Conservation (phyloP, 2,113 vertebrate genomes). For the Pteropus alecto region DNA sequence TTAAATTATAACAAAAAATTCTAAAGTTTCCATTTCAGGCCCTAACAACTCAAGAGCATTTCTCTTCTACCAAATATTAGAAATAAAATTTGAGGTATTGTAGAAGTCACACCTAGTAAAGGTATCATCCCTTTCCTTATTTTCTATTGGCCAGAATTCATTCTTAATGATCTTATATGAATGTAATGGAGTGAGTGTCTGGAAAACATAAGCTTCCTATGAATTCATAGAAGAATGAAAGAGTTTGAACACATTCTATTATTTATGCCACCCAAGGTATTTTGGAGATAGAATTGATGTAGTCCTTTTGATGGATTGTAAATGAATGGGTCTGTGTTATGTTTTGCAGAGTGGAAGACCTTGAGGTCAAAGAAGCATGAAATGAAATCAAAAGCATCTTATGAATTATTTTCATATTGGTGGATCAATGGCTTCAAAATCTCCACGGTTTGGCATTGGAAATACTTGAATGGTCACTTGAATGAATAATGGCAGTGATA, state of each 20-base stretch:
- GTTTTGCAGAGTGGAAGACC: neutral
- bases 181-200: rapidly evolving
- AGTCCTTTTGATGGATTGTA: neutral
- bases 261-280: neutral
- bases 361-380: neutral
- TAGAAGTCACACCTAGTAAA: neutral
- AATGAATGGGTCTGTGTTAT: neutral
- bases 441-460: neutral
- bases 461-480: neutral
- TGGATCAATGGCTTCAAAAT: neutral
- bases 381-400: neutral
- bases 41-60: neutral
- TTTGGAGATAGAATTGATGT: neutral
- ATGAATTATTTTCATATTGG: neutral
- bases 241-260: neutral
- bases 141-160: neutral
- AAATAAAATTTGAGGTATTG: neutral
- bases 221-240: neutral
- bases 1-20: neutral
- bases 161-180: neutral
- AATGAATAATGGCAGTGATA: neutral
- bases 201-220: neutral
- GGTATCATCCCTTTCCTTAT: neutral
- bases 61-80: neutral
- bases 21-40: neutral